phyloP scores from a whole-genome alignment of 2,113 vertebrate species.

The Perca flavescens region DNA sequence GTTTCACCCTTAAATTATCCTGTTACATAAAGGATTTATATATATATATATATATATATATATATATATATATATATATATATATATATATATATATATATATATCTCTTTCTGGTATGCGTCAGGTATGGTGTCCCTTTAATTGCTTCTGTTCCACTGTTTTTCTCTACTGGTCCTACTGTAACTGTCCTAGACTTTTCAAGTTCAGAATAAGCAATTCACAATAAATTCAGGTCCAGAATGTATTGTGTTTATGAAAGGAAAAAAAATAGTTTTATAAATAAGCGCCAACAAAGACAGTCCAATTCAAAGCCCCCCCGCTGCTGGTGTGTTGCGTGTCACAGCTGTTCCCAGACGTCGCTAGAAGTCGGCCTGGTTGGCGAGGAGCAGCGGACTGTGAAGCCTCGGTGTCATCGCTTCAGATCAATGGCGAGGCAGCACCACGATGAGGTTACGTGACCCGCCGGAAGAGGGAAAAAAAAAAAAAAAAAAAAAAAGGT shows the following conservation, averaged over 20 bases:
- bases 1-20: background rate
- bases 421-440: constrained; percentile 49
- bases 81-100: background rate
- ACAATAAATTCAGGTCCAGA: background rate
- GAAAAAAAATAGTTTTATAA: background rate
- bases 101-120: background rate
- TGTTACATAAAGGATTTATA: background rate
- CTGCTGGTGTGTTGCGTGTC: constrained; percentile 8
- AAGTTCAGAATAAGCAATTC: background rate
- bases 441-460: constrained; percentile 46
- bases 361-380: constrained; percentile 16
- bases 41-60: background rate
- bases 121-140: background rate
- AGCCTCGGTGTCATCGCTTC: constrained; percentile 29
- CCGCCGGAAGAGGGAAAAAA: background rate
- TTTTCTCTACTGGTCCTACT: background rate
- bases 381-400: constrained; percentile 43
- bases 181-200: background rate
- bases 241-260: background rate
- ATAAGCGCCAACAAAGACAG: background rate
- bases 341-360: constrained; percentile 45
- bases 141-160: background rate
- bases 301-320: constrained; percentile 10
- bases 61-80: background rate
- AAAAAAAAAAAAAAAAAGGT: constrained; percentile 44